These are phyloP conservation scores for Trachymyrmex septentrionalis DNA, from an alignment of 1,140 invertebrate genomes.

Conservation along the genomic window DNA sequence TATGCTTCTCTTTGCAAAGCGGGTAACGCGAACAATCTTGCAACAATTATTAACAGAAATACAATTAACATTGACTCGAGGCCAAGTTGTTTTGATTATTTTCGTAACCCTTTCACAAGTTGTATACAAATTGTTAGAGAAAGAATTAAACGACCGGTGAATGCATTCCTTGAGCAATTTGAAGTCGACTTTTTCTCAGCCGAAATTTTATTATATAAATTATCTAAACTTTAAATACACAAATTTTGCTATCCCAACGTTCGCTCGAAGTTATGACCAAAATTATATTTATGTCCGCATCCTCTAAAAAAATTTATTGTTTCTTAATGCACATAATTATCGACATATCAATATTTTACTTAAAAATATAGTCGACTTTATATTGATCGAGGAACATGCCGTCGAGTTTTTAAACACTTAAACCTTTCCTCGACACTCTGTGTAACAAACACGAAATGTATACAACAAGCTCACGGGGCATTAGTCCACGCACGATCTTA, in stretches of 20 bases:
- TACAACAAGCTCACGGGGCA: background rate
- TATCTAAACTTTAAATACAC: background rate
- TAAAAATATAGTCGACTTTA: background rate
- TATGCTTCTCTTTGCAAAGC: conserved; percentile 59
- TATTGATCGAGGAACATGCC: background rate
- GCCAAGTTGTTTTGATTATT: conserved; percentile 49
- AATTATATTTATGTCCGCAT: background rate
- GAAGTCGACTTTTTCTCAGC: background rate
- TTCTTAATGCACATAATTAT: background rate
- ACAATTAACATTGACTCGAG: conserved; percentile 77
- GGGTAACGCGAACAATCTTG: conserved; percentile 60
- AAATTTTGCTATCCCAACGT: background rate
- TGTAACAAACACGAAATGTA: conserved; percentile 25
- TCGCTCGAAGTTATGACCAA: background rate
- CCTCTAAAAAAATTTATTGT: background rate
- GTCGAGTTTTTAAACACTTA: background rate
- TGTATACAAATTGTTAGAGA: background rate
- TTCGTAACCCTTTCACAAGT: conserved; percentile 36
- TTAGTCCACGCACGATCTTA: conserved; percentile 7
- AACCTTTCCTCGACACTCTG: background rate
- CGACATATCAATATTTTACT: background rate
- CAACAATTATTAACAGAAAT: conserved; percentile 78
- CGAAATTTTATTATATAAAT: background rate
- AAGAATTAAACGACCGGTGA: background rate
- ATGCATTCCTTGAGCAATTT: background rate